A percentile compares a stretch with the other conserved stretches of the same genome.
phyloP scores from a whole-genome alignment of 2,888 invertebrate genomes.

The Cryptus viduatorius region DNA sequence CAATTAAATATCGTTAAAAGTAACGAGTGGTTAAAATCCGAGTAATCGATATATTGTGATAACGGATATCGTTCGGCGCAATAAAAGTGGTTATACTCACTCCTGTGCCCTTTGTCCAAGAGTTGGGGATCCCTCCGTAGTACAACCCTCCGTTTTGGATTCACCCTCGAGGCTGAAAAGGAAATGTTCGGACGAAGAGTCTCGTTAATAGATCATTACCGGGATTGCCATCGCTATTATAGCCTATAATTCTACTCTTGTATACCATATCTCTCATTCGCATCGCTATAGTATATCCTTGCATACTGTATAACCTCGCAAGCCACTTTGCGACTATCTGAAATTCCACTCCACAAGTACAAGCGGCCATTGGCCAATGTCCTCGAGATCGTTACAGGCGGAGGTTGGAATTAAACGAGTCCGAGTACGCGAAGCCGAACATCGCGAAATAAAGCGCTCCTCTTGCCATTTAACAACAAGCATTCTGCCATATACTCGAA shows the following conservation, averaged over 20 bases:
- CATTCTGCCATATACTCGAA: constrained; percentile 1
- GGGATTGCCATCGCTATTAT: constrained; percentile 55
- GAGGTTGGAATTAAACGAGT: neutral
- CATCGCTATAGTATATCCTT: neutral
- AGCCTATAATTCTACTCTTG: constrained; percentile 26
- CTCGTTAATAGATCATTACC: constrained; percentile 54
- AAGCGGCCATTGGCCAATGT: neutral
- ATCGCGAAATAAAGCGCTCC: constrained; percentile 11
- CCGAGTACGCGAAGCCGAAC: neutral
- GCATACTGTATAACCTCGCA: too few relatives aligned
- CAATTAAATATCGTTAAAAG: too few relatives aligned
- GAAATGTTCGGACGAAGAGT: constrained; percentile 30
- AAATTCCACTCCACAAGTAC: neutral
- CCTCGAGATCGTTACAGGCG: constrained; percentile 4
- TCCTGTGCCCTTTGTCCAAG: constrained; percentile 92
- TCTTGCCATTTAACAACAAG: constrained; percentile 26
- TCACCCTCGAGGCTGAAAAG: constrained; percentile 84
- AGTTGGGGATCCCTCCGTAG: constrained; percentile 90
- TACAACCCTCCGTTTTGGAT: constrained; percentile 90
- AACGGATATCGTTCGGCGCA: constrained; percentile 2
- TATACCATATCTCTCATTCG: constrained; percentile 9
- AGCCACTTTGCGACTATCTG: too few relatives aligned
- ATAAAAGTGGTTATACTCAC: constrained; percentile 87
- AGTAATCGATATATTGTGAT: neutral
- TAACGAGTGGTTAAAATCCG: too few relatives aligned